Evolutionary conservation across 2,888 invertebrate species (phyloP), one percentile per base, ranked within the genome.

Genomic region (Acleris laterana): DNA sequence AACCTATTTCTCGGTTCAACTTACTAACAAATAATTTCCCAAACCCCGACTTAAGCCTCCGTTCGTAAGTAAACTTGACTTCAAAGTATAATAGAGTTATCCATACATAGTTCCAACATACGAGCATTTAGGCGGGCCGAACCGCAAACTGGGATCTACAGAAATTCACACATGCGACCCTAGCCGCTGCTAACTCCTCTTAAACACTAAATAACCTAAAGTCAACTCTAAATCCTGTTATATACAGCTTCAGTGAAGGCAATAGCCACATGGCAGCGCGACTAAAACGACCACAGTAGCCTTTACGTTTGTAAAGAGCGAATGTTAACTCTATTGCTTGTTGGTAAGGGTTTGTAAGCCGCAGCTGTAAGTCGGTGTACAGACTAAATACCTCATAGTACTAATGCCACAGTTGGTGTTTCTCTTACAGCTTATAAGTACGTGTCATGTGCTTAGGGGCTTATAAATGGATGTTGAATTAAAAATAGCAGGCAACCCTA

Each of bases 131-230:
- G 85, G 79, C 81, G 74, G 77, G 68, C 72, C 62, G 74, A 72
- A 85, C 88, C 88, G 75, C 88, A 86, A 87, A 85, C 79, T 80
- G 77, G 81, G 81, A 78, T 80, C 78, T 82, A 84, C 79, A 82
- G 80, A 76, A 75, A 75, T 77, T 79, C 79, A 68, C 88, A 88
- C 86, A 84, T 88, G 88, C 72, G 86, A 73, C 87, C 75, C 72
- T 59, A 42, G 19, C 7, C 46, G 19, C 22, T 5, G 53, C 65
- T 22, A 65, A 58, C 25, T 7, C 11, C 22, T 51, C 6, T 9
- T 1, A 5, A 5, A n/a, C 28, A 56, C 46, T 9, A 38, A 32
- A 13, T 50, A 56, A n/a, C 16, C 13, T 16, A 61, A 55, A 4
- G 19, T 25, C 6, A 17, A 44, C 60, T 32, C 46, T 56, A 51